Evolutionary conservation across 2,888 invertebrate genomes (phyloP), one percentile per base, ranked within the genome.

Genomic region (Euzetes globulus): DNA sequence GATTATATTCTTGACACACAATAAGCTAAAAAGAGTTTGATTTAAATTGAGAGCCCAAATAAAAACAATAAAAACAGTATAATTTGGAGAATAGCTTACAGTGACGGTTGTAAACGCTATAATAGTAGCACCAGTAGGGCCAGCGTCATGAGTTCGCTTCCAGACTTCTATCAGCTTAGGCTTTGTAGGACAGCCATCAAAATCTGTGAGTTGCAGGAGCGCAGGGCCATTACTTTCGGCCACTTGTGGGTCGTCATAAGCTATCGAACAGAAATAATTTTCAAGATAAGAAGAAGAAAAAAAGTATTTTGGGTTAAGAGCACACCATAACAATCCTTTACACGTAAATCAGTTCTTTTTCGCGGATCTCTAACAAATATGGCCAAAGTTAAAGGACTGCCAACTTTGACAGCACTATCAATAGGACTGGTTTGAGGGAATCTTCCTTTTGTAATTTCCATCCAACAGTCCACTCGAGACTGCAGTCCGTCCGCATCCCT

Each of bases 321-420:
- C 25, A 60, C 50, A 74, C 74, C 90, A 87, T 88, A 89, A 79
- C 90, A 90, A 80, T 90, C 89, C 75, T 88, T 86, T 45, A 90
- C 88, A 79, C 86, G 86, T 7, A 90, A 82, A 80, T 89, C 89
- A 80, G 88, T 89, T 72, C 87, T 85, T 0, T 84, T 81, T 80
- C 89, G 77, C 11, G 77, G 76, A 58, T 80, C 89, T 79, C 87
- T 88, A 72, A 90, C 84, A 81, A 89, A 89, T 0, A 90, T 88
- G 29, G 89, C 83, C 70, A 90, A 86, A 0, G 88, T 88, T 29
- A 90, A 84, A 75, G 88, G 87, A 79, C 89, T 88, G 9, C 90
- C 90, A 75, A 89, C 88, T 82, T 87, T 87, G 52, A 90, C 87
- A 11, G 87, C 85, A 73, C 86, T 85, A 77, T 86, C 85, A 33